Evolutionary conservation across 2,888 invertebrate species (phyloP).

Genomic region (Geophilus truncorum): DNA sequence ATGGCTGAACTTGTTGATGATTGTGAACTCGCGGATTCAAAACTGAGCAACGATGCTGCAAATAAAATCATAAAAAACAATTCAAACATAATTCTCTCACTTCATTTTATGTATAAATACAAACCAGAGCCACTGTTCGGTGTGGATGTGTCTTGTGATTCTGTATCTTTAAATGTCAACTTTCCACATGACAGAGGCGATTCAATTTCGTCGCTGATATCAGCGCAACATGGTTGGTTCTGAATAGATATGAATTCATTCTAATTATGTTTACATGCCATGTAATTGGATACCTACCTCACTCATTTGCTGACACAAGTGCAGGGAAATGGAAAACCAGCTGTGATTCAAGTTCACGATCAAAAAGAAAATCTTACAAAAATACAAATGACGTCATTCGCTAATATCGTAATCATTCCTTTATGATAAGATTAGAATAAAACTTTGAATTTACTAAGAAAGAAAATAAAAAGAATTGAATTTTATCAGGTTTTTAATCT

Average conservation of each 20-base stretch:
- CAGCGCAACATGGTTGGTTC: conserved; percentile 4
- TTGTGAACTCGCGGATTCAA: background rate
- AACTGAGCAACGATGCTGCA: background rate
- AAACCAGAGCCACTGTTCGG: background rate
- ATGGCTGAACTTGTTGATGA: background rate
- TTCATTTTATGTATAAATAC: background rate
- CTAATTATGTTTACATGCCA: no score
- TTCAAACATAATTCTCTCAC: background rate
- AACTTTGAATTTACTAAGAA: no score
- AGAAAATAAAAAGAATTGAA: background rate
- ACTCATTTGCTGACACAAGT: no score
- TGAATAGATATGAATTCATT: no score
- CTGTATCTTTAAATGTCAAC: conserved; percentile 24
- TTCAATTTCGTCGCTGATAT: conserved; percentile 27
- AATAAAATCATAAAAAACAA: background rate
- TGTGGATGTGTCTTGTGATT: background rate
- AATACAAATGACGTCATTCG: no score
- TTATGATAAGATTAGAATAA: no score
- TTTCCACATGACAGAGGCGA: conserved; percentile 2
- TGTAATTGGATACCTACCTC: no score
- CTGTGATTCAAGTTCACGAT: no score
- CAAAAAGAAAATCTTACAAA: no score
- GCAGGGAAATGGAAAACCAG: no score
- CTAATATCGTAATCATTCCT: no score
- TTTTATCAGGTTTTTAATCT: background rate